Evolutionary conservation across 1,140 invertebrate genomes (phyloP).

Genomic region (Globodera rostochiensis): DNA sequence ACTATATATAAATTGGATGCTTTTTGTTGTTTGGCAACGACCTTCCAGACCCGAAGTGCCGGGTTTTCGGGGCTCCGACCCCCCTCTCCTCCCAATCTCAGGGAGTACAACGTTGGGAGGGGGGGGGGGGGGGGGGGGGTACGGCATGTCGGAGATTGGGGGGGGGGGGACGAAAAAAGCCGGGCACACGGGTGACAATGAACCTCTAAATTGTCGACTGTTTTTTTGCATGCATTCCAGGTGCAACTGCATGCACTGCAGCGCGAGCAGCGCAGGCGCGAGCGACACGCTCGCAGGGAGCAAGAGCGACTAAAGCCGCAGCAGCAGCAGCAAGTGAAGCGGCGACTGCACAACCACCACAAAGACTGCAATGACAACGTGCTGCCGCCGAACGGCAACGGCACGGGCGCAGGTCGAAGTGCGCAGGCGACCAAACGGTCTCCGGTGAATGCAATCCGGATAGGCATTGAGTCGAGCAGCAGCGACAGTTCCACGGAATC

Average conservation of each 20-base stretch:
- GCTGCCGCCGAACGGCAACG: background rate
- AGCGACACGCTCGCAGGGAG: background rate
- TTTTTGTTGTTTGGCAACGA: too few relatives aligned
- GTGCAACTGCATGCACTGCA: conserved; percentile 4
- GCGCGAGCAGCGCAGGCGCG: background rate
- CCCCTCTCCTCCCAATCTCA: background rate
- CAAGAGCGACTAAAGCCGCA: background rate
- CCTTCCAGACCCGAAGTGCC: background rate
- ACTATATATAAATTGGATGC: too few relatives aligned
- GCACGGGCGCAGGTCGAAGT: background rate
- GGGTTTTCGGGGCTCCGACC: background rate
- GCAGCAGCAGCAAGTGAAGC: background rate
- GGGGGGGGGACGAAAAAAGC: too few relatives aligned
- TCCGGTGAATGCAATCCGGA: conserved; percentile 22
- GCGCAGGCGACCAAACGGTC: background rate
- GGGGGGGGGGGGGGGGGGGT: too few relatives aligned
- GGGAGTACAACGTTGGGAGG: background rate
- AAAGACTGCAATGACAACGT: background rate
- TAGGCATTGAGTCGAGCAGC: conserved; percentile 27
- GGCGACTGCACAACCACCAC: background rate
- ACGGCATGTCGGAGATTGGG: too few relatives aligned
- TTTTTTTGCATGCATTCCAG: background rate
- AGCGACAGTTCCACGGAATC: background rate
- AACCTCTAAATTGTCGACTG: too few relatives aligned
- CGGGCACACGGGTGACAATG: too few relatives aligned